These are phyloP conservation scores for Rotaria socialis DNA, from an alignment of 2,888 invertebrate species.

Conservation along the genomic window DNA sequence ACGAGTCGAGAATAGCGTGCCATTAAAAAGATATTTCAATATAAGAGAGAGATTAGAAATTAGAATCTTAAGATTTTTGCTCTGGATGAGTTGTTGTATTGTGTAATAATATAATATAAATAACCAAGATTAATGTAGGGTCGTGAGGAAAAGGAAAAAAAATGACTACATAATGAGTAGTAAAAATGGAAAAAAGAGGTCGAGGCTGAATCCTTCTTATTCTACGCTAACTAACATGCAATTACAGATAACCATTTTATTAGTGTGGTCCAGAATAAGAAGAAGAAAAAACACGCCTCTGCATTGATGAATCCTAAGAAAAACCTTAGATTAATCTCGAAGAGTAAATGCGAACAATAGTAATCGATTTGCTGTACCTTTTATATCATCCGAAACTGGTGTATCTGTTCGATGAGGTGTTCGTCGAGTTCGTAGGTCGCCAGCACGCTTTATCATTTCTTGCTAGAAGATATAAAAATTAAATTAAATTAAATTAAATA, in stretches of 20 bases:
- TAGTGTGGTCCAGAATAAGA: neutral
- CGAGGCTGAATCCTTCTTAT: neutral
- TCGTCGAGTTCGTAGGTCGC: slow-evolving; percentile 1
- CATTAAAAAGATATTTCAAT: neutral
- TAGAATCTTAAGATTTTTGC: neutral
- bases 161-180: neutral
- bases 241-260: neutral
- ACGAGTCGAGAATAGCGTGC: neutral
- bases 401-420: neutral
- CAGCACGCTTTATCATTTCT: neutral
- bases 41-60: neutral
- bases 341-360: neutral
- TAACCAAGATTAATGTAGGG: neutral
- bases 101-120: neutral
- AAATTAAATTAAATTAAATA: neutral
- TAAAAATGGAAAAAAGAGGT: neutral
- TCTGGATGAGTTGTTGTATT: too few relatives aligned
- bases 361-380: neutral
- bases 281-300: neutral
- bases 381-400: neutral
- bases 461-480: neutral
- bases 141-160: neutral
- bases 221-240: neutral
- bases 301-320: neutral
- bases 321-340: neutral